Base-by-base conservation (phyloP, 2,888 invertebrate genomes). In the Nomada fabriciana region DNA sequence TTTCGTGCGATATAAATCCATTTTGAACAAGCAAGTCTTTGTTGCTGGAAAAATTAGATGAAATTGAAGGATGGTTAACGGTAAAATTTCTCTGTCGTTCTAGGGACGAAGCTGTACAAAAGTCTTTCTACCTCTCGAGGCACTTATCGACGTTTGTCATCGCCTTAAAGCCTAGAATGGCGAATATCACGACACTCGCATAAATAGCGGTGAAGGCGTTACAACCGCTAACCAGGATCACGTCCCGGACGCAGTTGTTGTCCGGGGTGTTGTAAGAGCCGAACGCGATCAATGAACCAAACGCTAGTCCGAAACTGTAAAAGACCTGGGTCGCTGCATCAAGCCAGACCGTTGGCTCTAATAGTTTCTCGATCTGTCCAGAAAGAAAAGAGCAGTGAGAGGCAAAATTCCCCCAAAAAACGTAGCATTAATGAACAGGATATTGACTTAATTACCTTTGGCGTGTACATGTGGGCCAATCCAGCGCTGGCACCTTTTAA, bases 251-350 rank as follows among this genome's bases (percentile, higher is more conserved):
- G 94, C 98, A 98, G 95, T 99, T 98, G 95, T 99, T 99, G 94
- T 98, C 97, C 2, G 98, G 97, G 0, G 98, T 97, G 94, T 99
- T 99, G 95, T 99, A 99, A 86, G 98, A 98, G 73, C 98, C 98
- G 94, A 98, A 99, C 0, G 98, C 98, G 90, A 99, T 98, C 78
- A 99, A 95, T 0, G 98, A 98, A 2, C 99, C 99, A 94, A 99
- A 99, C 9, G 98, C 98, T 79, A 99, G 95, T 2, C 98, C 98
- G 90, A 96, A 95, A 0, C 98, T 98, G 94, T 98, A 99, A 95
- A 99, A 99, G 2, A 99, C 98, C 95, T 99, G 99, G 0, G 98
- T 98, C 1, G 99, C 98, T 2, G 99, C 98, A 92, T 98, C 98
- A 90, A 99, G 94, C 99, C 99, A 99, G 0, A 98, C 98, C 7